These are phyloP conservation scores for Scartelaos histophorus DNA, from an alignment of 2,113 vertebrate species.

Conservation along the genomic window DNA sequence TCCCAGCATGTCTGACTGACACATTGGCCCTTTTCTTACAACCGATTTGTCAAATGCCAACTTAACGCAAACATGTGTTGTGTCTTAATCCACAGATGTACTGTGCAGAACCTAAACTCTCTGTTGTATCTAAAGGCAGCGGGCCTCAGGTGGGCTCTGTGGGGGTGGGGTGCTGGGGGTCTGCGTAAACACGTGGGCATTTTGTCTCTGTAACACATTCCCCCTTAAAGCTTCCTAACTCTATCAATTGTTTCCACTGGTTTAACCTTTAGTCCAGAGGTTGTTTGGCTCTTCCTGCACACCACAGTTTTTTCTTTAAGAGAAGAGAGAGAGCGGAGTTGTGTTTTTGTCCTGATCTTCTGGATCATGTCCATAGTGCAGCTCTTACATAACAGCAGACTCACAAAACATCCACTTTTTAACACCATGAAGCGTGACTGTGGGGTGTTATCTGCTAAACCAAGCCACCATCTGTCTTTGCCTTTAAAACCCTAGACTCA, in stretches of 20 bases:
- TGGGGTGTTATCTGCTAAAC: slow-evolving; percentile 39
- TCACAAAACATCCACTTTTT: slow-evolving; percentile 55
- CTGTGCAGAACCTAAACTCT: not conserved
- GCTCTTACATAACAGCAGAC: slow-evolving; percentile 62
- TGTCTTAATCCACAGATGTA: not conserved
- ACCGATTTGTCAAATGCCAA: slow-evolving; percentile 2
- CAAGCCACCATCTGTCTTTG: slow-evolving; percentile 3
- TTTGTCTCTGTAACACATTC: slow-evolving; percentile 25
- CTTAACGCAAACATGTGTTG: not conserved
- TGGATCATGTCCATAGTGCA: slow-evolving; percentile 62
- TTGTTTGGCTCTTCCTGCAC: slow-evolving; percentile 1
- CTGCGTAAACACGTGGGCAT: slow-evolving; percentile 64
- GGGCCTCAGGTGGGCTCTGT: slow-evolving; percentile 46
- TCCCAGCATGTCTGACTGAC: slow-evolving; percentile 1
- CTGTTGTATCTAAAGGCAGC: not conserved
- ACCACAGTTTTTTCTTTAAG: slow-evolving; percentile 32
- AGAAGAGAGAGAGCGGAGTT: slow-evolving; percentile 28
- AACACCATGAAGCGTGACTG: slow-evolving; percentile 55
- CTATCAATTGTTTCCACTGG: not conserved
- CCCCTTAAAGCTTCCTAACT: not conserved
- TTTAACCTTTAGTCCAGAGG: not conserved
- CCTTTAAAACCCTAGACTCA: not conserved
- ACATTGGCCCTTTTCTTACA: slow-evolving; percentile 34
- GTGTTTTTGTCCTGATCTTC: slow-evolving; percentile 69
- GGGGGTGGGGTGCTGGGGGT: slow-evolving; percentile 47